These are phyloP conservation scores for Drosophila mercatorum DNA, from an alignment of 2,888 invertebrate species.

Conservation along the genomic window DNA sequence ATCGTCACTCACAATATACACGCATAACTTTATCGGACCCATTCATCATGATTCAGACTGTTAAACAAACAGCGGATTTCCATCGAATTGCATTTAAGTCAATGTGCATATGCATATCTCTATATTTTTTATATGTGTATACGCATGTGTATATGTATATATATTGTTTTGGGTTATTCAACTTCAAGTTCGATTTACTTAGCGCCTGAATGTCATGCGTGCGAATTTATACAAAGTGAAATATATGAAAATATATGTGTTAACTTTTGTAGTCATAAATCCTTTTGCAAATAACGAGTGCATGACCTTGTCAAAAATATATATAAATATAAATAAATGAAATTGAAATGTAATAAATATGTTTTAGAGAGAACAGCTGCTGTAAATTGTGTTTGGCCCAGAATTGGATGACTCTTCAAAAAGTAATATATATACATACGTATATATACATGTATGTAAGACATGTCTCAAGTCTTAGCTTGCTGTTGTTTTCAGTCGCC, in stretches of 20 bases:
- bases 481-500: constrained; percentile 8
- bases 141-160: not conserved
- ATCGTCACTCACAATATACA: constrained; percentile 5
- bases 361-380: constrained; percentile 34
- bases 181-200: constrained; percentile 60
- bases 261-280: constrained; percentile 32
- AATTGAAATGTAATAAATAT: constrained; percentile 24
- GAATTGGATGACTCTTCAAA: constrained; percentile 35
- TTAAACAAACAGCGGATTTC: constrained; percentile 28
- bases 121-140: not conserved
- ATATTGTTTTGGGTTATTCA: constrained; percentile 49
- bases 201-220: constrained; percentile 48
- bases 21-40: constrained; percentile 19
- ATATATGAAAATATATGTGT: constrained; percentile 2
- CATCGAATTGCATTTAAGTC: constrained; percentile 46
- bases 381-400: constrained; percentile 3
- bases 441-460: not conserved
- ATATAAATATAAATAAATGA: constrained; percentile 17
- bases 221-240: constrained; percentile 17
- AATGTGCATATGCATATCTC: constrained; percentile 33
- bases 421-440: not conserved
- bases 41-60: constrained; percentile 42
- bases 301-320: constrained; percentile 38
- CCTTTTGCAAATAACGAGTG: constrained; percentile 29
- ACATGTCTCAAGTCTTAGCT: constrained; percentile 1